These are phyloP conservation scores for Anabacerthia variegaticeps DNA, from an alignment of 2,797 vertebrate genomes.

Conservation along the genomic window DNA sequence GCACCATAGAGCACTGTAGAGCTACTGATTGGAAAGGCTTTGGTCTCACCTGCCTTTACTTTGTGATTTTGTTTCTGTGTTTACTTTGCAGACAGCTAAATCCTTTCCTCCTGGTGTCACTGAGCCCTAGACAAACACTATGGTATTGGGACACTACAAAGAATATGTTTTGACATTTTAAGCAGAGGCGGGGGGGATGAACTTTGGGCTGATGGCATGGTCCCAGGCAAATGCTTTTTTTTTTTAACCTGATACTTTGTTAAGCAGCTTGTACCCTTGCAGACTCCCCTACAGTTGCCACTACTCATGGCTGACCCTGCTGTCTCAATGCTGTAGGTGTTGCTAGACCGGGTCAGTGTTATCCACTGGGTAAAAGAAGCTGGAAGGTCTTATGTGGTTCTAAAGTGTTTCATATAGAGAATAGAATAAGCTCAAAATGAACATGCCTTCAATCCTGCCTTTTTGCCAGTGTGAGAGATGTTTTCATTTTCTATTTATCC, in stretches of 20 bases:
- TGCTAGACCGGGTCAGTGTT: background rate
- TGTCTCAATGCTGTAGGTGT: background rate
- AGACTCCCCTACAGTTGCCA: background rate
- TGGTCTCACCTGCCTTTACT: background rate
- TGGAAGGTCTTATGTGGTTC: background rate
- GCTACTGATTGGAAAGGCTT: background rate
- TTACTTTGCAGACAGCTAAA: slow-evolving; percentile 39
- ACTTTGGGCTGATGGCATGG: background rate
- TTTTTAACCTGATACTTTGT: background rate
- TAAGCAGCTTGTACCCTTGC: background rate
- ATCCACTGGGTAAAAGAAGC: background rate
- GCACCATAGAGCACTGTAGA: background rate
- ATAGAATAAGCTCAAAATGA: background rate
- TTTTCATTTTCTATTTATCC: background rate
- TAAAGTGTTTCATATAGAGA: background rate
- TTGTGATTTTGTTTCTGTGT: background rate
- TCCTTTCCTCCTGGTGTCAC: background rate
- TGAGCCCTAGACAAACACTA: background rate
- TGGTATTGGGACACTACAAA: background rate
- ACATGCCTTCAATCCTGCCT: background rate
- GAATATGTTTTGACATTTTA: background rate
- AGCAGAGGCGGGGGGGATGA: background rate
- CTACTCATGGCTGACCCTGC: background rate
- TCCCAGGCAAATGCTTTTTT: background rate
- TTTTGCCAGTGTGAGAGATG: background rate